A percentile compares a stretch with the other conserved stretches of the same genome.
These are phyloP conservation scores for Zaprionus inermis DNA, from an alignment of 1,140 invertebrate genomes.

Conservation along the genomic window DNA sequence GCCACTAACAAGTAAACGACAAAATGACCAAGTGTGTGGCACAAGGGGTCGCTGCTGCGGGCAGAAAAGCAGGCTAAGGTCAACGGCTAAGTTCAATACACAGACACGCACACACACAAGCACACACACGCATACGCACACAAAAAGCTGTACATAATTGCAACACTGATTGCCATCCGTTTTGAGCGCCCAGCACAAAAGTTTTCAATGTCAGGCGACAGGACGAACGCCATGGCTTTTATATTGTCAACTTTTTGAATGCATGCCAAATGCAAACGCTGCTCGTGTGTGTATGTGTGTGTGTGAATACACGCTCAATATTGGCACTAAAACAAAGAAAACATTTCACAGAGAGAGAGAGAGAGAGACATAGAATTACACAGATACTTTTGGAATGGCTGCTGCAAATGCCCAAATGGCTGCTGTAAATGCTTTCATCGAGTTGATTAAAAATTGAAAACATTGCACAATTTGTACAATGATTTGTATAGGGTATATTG, in stretches of 20 bases:
- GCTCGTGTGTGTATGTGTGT: not conserved
- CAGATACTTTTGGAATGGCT: constrained; percentile 9
- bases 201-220: constrained; percentile 67
- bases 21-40: constrained; percentile 62
- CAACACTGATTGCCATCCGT: constrained; percentile 74
- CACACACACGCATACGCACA: constrained; percentile 27
- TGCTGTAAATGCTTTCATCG: constrained; percentile 43
- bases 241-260: constrained; percentile 61
- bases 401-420: not conserved
- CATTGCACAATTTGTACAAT: constrained; percentile 4
- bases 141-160: constrained; percentile 55
- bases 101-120: constrained; percentile 38
- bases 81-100: constrained; percentile 71
- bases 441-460: constrained; percentile 61
- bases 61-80: constrained; percentile 73
- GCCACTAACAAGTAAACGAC: constrained; percentile 50
- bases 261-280: constrained; percentile 64
- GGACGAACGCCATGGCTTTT: constrained; percentile 50
- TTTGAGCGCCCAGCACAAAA: constrained; percentile 37
- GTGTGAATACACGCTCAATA: too few relatives aligned
- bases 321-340: constrained; percentile 36
- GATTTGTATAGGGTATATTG: not conserved
- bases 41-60: not conserved
- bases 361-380: constrained; percentile 15
- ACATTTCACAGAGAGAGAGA: constrained; percentile 28